A percentile compares a stretch with the other conserved stretches of the same genome.
These are phyloP conservation scores for Mesocricetus auratus DNA, from an alignment of 2,113 vertebrate species.

Conservation along the genomic window DNA sequence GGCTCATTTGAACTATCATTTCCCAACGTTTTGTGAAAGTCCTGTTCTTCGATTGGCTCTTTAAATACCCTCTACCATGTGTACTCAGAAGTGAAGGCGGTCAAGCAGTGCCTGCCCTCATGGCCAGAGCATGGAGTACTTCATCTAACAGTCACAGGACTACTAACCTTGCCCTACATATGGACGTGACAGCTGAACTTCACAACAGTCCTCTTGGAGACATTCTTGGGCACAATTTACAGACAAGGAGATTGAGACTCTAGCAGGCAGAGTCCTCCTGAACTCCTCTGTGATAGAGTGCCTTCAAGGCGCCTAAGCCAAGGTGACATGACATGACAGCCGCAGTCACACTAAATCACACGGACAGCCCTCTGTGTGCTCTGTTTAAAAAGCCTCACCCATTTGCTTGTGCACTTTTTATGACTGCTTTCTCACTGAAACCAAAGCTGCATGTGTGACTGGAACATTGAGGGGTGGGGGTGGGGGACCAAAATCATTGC, in stretches of 20 bases:
- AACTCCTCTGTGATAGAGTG: background rate
- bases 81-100: slow-evolving; percentile 13
- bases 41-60: background rate
- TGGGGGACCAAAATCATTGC: background rate
- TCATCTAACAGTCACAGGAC: background rate
- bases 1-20: slow-evolving; percentile 11
- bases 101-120: background rate
- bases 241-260: slow-evolving; percentile 24
- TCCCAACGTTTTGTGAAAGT: slow-evolving; percentile 33
- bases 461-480: background rate
- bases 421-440: background rate
- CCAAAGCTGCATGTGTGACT: background rate
- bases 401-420: background rate
- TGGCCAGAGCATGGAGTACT: background rate
- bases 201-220: background rate
- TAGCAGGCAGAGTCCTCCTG: background rate
- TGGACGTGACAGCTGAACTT: slow-evolving; percentile 7
- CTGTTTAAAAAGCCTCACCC: background rate
- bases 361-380: background rate
- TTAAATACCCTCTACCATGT: background rate
- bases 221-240: background rate
- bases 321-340: background rate
- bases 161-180: background rate
- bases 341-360: background rate
- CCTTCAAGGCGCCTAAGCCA: background rate